Evolutionary conservation across 2,888 invertebrate species (phyloP).

Genomic region (Antitype chi): DNA sequence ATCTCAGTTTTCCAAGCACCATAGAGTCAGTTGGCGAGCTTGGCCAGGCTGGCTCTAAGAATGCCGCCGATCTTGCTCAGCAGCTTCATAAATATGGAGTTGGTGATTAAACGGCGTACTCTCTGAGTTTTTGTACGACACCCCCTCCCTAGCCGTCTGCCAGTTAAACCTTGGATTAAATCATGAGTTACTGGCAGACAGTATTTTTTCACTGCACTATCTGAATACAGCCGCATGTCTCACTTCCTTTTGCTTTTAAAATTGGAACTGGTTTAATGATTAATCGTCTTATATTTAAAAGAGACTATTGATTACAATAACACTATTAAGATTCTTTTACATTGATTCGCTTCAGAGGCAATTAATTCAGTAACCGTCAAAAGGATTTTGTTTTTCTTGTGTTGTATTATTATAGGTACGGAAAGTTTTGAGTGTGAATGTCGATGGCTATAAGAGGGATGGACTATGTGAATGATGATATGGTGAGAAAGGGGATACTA

Average conservation of each 20-base stretch:
- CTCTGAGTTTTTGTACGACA: conserved; percentile 78
- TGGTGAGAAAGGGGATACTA: too few relatives aligned
- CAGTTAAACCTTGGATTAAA: conserved; percentile 69
- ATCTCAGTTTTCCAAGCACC: conserved; percentile 69
- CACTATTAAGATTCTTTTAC: conserved; percentile 41
- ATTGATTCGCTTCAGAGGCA: conserved; percentile 39
- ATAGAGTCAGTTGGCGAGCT: conserved; percentile 61
- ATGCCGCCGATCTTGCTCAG: conserved; percentile 82
- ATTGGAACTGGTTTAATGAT: conserved; percentile 49
- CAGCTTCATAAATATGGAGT: conserved; percentile 87
- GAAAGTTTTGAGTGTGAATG: too few relatives aligned
- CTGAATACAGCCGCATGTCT: conserved; percentile 53
- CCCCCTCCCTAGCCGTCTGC: conserved; percentile 65
- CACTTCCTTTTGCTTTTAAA: conserved; percentile 57
- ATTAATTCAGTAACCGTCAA: conserved; percentile 47
- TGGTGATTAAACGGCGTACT: conserved; percentile 83
- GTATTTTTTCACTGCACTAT: conserved; percentile 47
- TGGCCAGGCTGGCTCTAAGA: conserved; percentile 78
- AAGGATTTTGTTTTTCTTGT: conserved; percentile 9
- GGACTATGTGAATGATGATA: too few relatives aligned
- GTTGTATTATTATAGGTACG: background rate
- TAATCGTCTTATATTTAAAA: conserved; percentile 47
- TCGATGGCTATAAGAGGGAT: too few relatives aligned
- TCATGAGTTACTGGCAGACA: conserved; percentile 66
- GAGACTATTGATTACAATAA: conserved; percentile 51